phyloP scores from a whole-genome alignment of 2,888 invertebrate genomes.

The Agriopis marginaria region DNA sequence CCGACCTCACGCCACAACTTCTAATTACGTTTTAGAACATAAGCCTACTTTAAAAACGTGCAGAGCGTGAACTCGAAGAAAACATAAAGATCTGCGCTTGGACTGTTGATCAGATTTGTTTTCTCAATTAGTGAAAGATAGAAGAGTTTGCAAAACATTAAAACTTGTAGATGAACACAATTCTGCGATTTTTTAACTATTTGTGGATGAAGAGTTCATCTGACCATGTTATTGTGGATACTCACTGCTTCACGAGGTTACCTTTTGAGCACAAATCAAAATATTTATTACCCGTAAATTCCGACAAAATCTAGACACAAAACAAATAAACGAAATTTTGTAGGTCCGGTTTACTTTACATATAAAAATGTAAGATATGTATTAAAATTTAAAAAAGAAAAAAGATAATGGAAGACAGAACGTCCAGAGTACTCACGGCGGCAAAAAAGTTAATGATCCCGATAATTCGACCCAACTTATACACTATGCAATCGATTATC shows the following conservation, averaged over 20 bases:
- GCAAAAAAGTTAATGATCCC: constrained; percentile 10
- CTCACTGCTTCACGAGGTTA: constrained; percentile 3
- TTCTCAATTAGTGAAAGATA: constrained; percentile 28
- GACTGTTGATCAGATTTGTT: constrained; percentile 33
- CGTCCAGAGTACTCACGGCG: constrained; percentile 7
- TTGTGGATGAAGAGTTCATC: constrained; percentile 12
- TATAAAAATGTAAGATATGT: constrained; percentile 11
- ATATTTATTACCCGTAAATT: not conserved
- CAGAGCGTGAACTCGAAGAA: constrained; percentile 33
- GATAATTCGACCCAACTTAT: constrained; percentile 13
- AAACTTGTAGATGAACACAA: constrained; percentile 10
- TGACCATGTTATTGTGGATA: constrained; percentile 6
- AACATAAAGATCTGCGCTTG: constrained; percentile 28
- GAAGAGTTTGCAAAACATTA: constrained; percentile 19
- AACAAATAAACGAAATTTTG: constrained; percentile 14
- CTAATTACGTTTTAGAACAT: constrained; percentile 43
- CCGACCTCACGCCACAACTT: constrained; percentile 39
- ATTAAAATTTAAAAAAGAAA: constrained; percentile 10
- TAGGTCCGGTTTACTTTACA: constrained; percentile 4
- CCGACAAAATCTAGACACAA: constrained; percentile 5
- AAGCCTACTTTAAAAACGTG: constrained; percentile 43
- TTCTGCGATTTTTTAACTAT: constrained; percentile 14
- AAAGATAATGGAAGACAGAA: constrained; percentile 6
- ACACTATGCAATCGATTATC: constrained; percentile 6
- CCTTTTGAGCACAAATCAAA: constrained; percentile 2